phyloP scores from a whole-genome alignment of 2,888 invertebrate genomes.

The Noctua janthe region DNA sequence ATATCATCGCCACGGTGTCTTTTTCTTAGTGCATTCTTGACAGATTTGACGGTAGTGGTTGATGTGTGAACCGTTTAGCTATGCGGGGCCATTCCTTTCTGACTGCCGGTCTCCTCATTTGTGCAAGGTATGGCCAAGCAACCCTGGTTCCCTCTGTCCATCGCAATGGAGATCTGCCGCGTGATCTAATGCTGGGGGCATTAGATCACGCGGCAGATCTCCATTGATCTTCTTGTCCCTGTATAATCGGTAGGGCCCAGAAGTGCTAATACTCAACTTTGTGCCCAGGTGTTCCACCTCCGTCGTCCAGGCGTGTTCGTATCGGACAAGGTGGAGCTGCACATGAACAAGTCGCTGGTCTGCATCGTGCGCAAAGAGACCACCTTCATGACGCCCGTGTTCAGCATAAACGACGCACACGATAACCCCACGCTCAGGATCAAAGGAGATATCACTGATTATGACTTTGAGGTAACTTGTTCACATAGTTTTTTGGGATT shows the following conservation, averaged over 20 bases:
- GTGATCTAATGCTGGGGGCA: background rate
- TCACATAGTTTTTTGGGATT: background rate
- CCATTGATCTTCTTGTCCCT: background rate
- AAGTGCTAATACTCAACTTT: background rate
- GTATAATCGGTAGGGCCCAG: background rate
- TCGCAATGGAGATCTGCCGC: background rate
- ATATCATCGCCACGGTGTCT: background rate
- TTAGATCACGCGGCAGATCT: too few relatives aligned
- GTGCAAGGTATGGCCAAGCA: background rate
- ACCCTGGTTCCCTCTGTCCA: background rate
- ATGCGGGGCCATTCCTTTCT: background rate
- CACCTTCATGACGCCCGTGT: slow-evolving; percentile 78
- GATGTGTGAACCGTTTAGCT: background rate
- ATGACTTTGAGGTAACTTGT: slow-evolving; percentile 50
- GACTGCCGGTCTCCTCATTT: background rate
- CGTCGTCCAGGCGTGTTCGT: slow-evolving; percentile 78
- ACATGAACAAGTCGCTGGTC: slow-evolving; percentile 69
- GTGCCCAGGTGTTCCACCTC: slow-evolving; percentile 75
- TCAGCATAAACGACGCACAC: slow-evolving; percentile 73
- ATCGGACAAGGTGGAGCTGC: slow-evolving; percentile 78
- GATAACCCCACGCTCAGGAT: slow-evolving; percentile 73
- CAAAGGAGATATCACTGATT: slow-evolving; percentile 74
- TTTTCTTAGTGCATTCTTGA: background rate
- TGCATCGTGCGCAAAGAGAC: slow-evolving; percentile 76
- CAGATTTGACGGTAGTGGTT: background rate